Percentiles rank a stretch among this genome's conserved stretches.
Conservation (phyloP, 2,797 vertebrate species). For the Gastrophryne carolinensis region DNA sequence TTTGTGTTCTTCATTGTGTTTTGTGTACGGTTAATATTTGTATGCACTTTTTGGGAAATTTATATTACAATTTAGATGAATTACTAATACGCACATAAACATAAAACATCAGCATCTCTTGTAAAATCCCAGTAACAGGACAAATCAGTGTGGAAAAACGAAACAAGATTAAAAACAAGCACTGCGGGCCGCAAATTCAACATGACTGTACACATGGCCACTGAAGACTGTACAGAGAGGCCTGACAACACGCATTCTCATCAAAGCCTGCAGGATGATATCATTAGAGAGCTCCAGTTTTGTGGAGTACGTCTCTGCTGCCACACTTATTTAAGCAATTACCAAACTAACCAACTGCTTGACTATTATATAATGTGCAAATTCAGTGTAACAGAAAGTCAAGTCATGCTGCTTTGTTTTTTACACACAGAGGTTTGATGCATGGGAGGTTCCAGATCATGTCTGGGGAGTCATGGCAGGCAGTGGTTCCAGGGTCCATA, state of each 20-base stretch:
- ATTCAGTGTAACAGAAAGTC: background rate
- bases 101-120: background rate
- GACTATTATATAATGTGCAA: background rate
- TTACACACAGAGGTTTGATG: no score
- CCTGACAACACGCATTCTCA: constrained; percentile 27
- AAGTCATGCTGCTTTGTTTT: background rate
- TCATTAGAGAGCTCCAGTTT: background rate
- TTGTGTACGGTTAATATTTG: background rate
- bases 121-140: constrained; percentile 23
- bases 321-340: background rate
- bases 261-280: constrained; percentile 26
- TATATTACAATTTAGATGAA: no score
- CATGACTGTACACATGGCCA: constrained; percentile 31
- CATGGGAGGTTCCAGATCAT: no score
- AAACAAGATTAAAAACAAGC: constrained; percentile 26
- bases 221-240: background rate
- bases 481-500: no score
- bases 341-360: background rate
- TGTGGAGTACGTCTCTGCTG: background rate
- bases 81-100: background rate
- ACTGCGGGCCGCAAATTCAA: constrained; percentile 36
- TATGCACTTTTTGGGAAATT: no score
- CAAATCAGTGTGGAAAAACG: constrained; percentile 5
- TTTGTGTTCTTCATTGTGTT: background rate
- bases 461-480: no score